Base-by-base conservation (phyloP, 2,888 invertebrate species). In the Nowickia ferox region DNA sequence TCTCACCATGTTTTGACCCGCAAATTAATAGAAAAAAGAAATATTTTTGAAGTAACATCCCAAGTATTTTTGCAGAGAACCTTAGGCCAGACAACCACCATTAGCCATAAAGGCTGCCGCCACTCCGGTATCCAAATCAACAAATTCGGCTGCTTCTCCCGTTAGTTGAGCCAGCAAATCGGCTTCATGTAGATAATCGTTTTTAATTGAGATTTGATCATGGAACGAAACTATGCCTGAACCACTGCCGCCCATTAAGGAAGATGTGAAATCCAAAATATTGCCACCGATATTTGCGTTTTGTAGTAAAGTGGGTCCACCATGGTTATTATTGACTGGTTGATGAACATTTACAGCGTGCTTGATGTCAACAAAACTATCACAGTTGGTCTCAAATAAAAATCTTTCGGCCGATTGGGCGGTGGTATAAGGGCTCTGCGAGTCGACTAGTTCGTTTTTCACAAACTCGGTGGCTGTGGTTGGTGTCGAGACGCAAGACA, bases 371-470 rank as follows among this genome's bases (percentile, higher is more conserved):
- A 92, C 90, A 75, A 89, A 92, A 42, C 89, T 90, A 55, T 93
- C 92, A 87, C 90, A 88, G 87, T 89, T 91, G 30, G 89, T 90
- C 88, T 93, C 93, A 87, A 92, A 93, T 38, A 93, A 89, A 84
- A 93, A 93, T 11, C 93, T 90, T 87, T 93, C 92, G n/a, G 93
- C 92, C 82, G 92, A 92, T 77, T 93, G 89, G 46, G 92, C 92
- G 8, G 92, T 93, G 65, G 93, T 93, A 65, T 93, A 93, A 22
- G 93, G 93, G 78, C 92, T 92, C 87, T 92, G 92, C 15, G 92
- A 91, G 86, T 93, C 93, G 65, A 91, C 91, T 55, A 93, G 88
- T 86, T 93, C 93, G 72, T 92, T 92, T 84, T 93, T 93, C 0
- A 93, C 92, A 83, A 93, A 93, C 76, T 93, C 93, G 40, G 89